Evolutionary conservation across 1,140 invertebrate species (phyloP), one percentile per base, ranked within the genome.

Genomic region (Brachionus sp.): DNA sequence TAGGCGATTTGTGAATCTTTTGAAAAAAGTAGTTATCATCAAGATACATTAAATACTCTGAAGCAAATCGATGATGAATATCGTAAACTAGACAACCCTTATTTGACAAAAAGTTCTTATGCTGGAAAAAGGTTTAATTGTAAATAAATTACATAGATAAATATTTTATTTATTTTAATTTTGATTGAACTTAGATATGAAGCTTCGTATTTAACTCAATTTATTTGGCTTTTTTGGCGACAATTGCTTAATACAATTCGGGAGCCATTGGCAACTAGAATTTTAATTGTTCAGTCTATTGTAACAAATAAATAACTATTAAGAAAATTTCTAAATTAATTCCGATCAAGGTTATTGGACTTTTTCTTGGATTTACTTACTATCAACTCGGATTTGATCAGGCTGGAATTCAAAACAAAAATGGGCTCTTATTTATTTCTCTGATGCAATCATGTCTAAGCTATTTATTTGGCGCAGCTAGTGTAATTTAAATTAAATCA

Each of bases 331-430:
- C 16, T 33, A 10, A 29, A 12, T 83, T 46, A 83, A 73, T 68
- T 68, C 5, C n/a, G 5, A 19, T 23, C 35, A 42, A 46, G 39
- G 92, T 95, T 90, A 92, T 96, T 6, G 92, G 94, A 5, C 86
- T 95, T 5, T 87, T 97, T 5, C 92, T 98, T 84, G 95, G 95
- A 5, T 87, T 95, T 5, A 93, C 98, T 80, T 98, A 95, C 89
- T 94, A 93, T 86, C 92, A 93, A 0, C 95, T 97, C 87, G 89
- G 91, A 85, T 86, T 94, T 39, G 92, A 94, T 85, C 93, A 96
- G 88, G 93, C 95, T 85, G 95, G 95, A 4, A 93, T 97, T 0
- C 94, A 94, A 92, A 98, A 98, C 87, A 95, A 98, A 83, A 97
- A 97, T 87, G 96, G 96, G 66, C 94, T 93, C n/a, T 91, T 98